Evolutionary conservation across 2,797 vertebrate species (phyloP).

Genomic region (Hyperoplus lanceolatus): DNA sequence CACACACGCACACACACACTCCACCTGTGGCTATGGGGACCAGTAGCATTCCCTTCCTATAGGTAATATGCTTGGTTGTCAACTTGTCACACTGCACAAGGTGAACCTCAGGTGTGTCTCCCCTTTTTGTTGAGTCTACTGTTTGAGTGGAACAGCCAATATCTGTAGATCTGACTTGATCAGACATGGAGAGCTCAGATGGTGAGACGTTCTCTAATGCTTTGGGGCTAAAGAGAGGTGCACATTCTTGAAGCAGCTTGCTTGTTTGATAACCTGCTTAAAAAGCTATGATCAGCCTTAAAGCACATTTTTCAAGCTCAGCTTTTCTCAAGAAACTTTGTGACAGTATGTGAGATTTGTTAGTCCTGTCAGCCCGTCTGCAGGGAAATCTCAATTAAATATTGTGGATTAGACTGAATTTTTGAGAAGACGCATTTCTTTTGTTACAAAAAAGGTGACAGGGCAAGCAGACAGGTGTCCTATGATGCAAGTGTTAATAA

Average conservation of each 20-base stretch:
- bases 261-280: too few relatives aligned
- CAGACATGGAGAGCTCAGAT: neutral
- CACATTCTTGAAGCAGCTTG: too few relatives aligned
- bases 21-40: neutral
- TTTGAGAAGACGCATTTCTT: slow-evolving; percentile 30
- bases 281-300: too few relatives aligned
- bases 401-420: slow-evolving; percentile 35
- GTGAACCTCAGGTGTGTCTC: slow-evolving; percentile 20
- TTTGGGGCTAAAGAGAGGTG: too few relatives aligned
- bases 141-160: slow-evolving; percentile 7
- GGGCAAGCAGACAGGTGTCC: too few relatives aligned
- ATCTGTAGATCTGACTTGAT: slow-evolving; percentile 21
- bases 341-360: slow-evolving; percentile 23
- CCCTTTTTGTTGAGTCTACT: slow-evolving; percentile 11
- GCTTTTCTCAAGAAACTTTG: slow-evolving; percentile 4
- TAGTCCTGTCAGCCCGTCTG: slow-evolving; percentile 26
- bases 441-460: slow-evolving; percentile 28
- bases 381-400: slow-evolving; percentile 26
- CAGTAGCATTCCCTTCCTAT: slow-evolving; percentile 16
- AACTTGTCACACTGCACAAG: slow-evolving; percentile 8
- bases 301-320: too few relatives aligned
- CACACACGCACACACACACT: slow-evolving; percentile 1
- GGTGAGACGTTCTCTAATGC: too few relatives aligned
- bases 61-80: slow-evolving; percentile 13
- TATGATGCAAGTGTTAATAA: too few relatives aligned